phyloP scores from a whole-genome alignment of 92 coral and sea anemone species.

The Scolanthus callimorphus region DNA sequence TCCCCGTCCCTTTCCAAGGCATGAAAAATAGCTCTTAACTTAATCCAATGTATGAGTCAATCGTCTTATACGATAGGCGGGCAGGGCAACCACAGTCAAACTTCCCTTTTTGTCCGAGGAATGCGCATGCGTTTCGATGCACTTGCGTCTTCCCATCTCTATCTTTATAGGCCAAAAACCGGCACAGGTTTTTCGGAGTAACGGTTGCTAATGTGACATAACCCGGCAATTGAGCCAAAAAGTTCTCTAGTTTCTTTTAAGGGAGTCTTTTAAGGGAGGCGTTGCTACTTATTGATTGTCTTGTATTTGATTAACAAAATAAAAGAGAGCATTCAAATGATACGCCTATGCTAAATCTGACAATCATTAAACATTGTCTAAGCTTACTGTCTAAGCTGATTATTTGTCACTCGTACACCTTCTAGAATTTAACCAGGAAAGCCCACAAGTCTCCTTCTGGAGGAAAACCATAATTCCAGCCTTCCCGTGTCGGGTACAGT shows the following conservation, averaged over 20 bases:
- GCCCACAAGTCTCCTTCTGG: conserved; percentile 49
- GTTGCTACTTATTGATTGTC: too few relatives aligned
- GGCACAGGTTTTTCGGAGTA: conserved; percentile 21
- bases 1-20: conserved; percentile 38
- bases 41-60: conserved; percentile 44
- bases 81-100: conserved; percentile 21
- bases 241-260: conserved; percentile 10
- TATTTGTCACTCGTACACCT: background rate
- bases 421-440: conserved; percentile 22
- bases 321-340: too few relatives aligned
- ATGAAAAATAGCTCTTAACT: conserved; percentile 37
- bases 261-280: conserved; percentile 31
- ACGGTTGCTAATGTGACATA: conserved; percentile 14
- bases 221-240: conserved; percentile 16
- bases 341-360: too few relatives aligned
- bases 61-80: conserved; percentile 25
- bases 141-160: conserved; percentile 47
- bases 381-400: background rate
- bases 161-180: conserved; percentile 46
- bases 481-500: conserved; percentile 24
- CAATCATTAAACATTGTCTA: conserved; percentile 23
- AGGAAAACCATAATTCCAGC: conserved; percentile 13
- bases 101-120: conserved; percentile 6
- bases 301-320: too few relatives aligned
- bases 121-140: conserved; percentile 24